A percentile compares a stretch with the other conserved stretches of the same genome.
These are phyloP conservation scores for Epistrophella euchroma DNA, from an alignment of 2,888 invertebrate species.

Conservation along the genomic window DNA sequence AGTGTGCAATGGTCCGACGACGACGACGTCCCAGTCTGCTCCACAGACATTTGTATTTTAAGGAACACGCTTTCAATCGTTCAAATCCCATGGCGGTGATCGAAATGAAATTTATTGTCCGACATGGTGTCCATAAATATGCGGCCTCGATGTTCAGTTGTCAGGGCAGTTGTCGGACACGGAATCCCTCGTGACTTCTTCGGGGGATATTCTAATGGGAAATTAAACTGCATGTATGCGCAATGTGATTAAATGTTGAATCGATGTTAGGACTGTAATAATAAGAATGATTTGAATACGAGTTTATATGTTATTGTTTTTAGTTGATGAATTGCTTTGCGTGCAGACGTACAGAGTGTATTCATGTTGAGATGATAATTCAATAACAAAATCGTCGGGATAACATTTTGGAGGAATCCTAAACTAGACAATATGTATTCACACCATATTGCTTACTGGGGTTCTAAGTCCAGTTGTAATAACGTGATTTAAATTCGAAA, in stretches of 20 bases:
- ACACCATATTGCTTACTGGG: too few relatives aligned
- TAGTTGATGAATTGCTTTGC: conserved; percentile 26
- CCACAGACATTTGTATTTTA: not conserved
- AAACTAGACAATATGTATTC: too few relatives aligned
- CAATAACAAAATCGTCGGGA: not conserved
- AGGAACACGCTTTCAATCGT: conserved; percentile 44
- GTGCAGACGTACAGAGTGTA: not conserved
- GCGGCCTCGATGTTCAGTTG: conserved; percentile 66
- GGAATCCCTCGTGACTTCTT: conserved; percentile 70
- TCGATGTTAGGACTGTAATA: conserved; percentile 50
- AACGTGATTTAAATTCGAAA: too few relatives aligned
- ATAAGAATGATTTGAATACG: not conserved
- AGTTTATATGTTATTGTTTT: conserved; percentile 19
- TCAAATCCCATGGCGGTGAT: conserved; percentile 71
- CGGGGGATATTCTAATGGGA: conserved; percentile 74
- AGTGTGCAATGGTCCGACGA: conserved; percentile 42
- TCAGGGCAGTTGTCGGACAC: conserved; percentile 60
- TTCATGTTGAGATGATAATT: not conserved
- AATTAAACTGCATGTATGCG: conserved; percentile 68
- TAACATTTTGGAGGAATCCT: not conserved
- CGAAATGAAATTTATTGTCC: conserved; percentile 74
- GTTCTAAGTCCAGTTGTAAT: too few relatives aligned
- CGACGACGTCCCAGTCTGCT: not conserved
- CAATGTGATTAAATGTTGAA: conserved; percentile 65
- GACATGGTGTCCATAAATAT: conserved; percentile 73